These are phyloP conservation scores for Coremacera marginata DNA, from an alignment of 2,888 invertebrate species.

Conservation along the genomic window DNA sequence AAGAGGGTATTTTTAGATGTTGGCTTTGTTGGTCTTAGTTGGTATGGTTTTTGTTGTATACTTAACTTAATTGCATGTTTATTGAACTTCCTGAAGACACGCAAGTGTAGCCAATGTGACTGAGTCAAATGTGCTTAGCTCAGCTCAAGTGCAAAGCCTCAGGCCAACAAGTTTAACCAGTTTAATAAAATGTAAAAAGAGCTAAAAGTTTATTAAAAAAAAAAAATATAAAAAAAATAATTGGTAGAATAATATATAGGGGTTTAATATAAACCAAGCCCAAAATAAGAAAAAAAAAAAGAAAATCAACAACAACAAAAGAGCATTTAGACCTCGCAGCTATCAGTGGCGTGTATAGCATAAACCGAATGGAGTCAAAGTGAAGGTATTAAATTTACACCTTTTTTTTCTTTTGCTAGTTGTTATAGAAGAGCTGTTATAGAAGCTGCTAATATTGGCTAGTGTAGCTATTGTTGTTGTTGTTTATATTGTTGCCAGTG, in stretches of 20 bases:
- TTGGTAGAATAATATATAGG: background rate
- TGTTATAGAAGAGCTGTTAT: background rate
- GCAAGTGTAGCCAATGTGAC: conserved; percentile 10
- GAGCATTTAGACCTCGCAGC: background rate
- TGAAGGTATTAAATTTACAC: conserved; percentile 14
- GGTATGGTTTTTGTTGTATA: conserved; percentile 30
- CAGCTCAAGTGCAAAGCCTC: conserved; percentile 1
- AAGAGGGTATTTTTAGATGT: background rate
- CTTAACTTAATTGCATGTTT: conserved; percentile 61
- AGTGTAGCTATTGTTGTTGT: background rate
- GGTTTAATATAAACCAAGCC: too few relatives aligned
- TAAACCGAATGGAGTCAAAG: background rate
- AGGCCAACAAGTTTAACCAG: background rate
- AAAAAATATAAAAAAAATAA: background rate
- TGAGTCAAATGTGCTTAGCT: background rate
- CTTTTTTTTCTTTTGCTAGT: background rate
- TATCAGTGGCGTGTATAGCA: background rate
- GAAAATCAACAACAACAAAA: background rate
- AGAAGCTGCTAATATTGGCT: background rate
- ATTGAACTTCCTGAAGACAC: conserved; percentile 54
- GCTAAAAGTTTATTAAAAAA: background rate
- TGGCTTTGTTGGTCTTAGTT: conserved; percentile 3
- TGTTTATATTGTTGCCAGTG: background rate
- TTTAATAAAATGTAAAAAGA: conserved; percentile 1
- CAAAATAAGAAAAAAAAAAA: background rate